Percentiles rank a stretch among this genome's conserved stretches.
Conservation (phyloP, 2,888 invertebrate species). For the Eilema caniola region DNA sequence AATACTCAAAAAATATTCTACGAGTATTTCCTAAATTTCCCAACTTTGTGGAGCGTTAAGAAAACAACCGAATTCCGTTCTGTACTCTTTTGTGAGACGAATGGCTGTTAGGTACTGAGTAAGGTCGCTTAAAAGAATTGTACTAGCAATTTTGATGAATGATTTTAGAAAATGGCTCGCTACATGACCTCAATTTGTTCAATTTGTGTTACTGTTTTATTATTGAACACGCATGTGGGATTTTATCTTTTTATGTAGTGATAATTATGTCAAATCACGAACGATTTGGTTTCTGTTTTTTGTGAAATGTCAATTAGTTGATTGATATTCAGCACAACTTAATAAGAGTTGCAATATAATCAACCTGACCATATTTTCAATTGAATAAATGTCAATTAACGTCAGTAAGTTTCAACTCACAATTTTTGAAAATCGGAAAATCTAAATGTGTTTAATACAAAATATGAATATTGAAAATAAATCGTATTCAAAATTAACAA, state of each 20-base stretch:
- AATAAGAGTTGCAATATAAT: too few species aligned
- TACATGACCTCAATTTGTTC: constrained; percentile 39
- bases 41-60: constrained; percentile 19
- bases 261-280: neutral
- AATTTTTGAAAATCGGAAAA: too few species aligned
- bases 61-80: constrained; percentile 21
- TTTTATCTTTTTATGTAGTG: neutral
- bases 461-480: too few species aligned
- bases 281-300: neutral
- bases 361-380: too few species aligned
- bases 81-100: constrained; percentile 31
- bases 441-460: too few species aligned
- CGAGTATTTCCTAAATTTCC: constrained; percentile 9
- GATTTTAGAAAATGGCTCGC: constrained; percentile 45
- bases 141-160: constrained; percentile 26
- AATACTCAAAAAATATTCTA: neutral
- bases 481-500: too few species aligned
- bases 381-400: too few species aligned
- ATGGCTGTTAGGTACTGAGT: constrained; percentile 33
- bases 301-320: too few species aligned
- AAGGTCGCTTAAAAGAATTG: constrained; percentile 51
- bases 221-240: constrained; percentile 9
- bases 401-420: too few species aligned
- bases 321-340: too few species aligned
- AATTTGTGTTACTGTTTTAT: constrained; percentile 14